Evolutionary conservation across 2,888 invertebrate genomes (phyloP).

Genomic region (Meganola albula): DNA sequence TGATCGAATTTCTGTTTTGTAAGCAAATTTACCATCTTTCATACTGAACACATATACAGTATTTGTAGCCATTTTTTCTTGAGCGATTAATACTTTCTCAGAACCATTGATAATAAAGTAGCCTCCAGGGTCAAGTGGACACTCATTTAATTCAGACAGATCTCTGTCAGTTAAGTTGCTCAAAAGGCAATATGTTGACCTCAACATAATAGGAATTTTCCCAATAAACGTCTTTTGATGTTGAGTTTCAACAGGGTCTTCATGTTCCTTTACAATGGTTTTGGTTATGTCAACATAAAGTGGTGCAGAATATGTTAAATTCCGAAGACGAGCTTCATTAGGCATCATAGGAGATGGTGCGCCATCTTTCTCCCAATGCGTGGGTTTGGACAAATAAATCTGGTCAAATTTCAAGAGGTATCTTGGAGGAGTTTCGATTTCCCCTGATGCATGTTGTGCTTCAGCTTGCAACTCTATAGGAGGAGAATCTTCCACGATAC

Average conservation of each 20-base stretch:
- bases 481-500: constrained; percentile 99
- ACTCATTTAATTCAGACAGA: constrained; percentile 99
- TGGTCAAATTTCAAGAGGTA: constrained; percentile 98
- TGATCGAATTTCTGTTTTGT: constrained; percentile 98
- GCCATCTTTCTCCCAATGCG: constrained; percentile 99
- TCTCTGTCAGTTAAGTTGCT: constrained; percentile 98
- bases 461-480: constrained; percentile 98
- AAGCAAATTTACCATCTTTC: constrained; percentile 99
- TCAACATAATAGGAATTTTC: constrained; percentile 99
- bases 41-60: constrained; percentile 99
- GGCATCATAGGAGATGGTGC: constrained; percentile 99
- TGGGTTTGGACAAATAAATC: constrained; percentile 99
- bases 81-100: constrained; percentile 98
- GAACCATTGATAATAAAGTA: constrained; percentile 99
- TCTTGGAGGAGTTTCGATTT: constrained; percentile 93
- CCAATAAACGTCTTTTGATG: constrained; percentile 86
- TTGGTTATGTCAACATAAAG: constrained; percentile 99
- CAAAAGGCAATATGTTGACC: constrained; percentile 97
- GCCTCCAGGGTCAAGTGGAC: constrained; percentile 99
- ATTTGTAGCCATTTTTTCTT: constrained; percentile 99
- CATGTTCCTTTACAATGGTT: constrained; percentile 93
- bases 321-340: constrained; percentile 97
- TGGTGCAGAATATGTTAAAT: constrained; percentile 98
- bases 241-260: constrained; percentile 91
- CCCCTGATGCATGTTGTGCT: constrained; percentile 96